Conservation (phyloP, 2,888 invertebrate genomes). For the Sphaeridia pumilis region DNA sequence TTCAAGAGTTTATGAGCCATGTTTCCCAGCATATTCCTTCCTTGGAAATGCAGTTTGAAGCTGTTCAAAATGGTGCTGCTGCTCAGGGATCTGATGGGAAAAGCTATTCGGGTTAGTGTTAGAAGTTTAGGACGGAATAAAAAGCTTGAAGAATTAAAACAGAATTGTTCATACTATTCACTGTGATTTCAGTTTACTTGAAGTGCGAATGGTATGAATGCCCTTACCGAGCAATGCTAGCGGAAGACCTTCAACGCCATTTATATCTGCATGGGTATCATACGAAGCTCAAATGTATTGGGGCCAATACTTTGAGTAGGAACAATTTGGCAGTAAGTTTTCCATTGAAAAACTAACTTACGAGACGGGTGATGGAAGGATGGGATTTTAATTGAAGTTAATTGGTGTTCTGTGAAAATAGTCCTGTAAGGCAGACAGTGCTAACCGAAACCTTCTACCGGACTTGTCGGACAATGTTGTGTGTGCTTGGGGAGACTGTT, state of each 20-base stretch:
- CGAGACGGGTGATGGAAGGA: too few relatives aligned
- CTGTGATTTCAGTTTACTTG: constrained; percentile 19
- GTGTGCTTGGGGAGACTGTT: constrained; percentile 33
- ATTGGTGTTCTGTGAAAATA: constrained; percentile 4
- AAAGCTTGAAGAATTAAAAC: too few relatives aligned
- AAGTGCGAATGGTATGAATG: constrained; percentile 42
- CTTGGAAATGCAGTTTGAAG: constrained; percentile 12
- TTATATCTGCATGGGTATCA: constrained; percentile 76
- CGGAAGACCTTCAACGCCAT: constrained; percentile 56
- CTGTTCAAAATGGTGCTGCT: not conserved
- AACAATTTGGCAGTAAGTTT: constrained; percentile 17
- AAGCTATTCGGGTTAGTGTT: too few relatives aligned
- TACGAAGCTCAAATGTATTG: constrained; percentile 60
- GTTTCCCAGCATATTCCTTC: constrained; percentile 26
- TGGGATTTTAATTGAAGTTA: not conserved
- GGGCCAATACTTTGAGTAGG: constrained; percentile 51
- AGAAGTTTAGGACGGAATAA: too few relatives aligned
- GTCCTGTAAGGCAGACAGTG: constrained; percentile 25
- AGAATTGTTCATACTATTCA: too few relatives aligned
- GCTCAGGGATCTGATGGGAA: too few relatives aligned
- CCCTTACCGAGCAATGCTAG: constrained; percentile 42
- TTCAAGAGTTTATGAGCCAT: constrained; percentile 27
- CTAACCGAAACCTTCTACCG: constrained; percentile 31
- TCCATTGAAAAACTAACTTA: too few relatives aligned
- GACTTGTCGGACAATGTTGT: constrained; percentile 30